These are phyloP conservation scores for Diarsia brunnea DNA, from an alignment of 2,888 invertebrate genomes.

Conservation along the genomic window DNA sequence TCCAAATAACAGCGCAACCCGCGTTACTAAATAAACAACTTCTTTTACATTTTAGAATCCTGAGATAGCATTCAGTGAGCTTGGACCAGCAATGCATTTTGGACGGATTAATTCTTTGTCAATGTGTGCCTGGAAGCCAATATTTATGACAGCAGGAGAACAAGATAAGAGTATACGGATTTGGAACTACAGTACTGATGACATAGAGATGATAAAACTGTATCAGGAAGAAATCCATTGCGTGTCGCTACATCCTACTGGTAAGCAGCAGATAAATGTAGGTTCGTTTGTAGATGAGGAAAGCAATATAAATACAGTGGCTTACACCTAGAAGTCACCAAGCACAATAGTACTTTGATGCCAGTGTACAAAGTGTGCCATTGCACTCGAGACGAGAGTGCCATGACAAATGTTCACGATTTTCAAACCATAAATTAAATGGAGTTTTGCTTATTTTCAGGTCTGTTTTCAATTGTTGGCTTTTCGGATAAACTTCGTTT, in stretches of 20 bases:
- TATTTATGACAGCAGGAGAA: constrained; percentile 95
- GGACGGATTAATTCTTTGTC: constrained; percentile 95
- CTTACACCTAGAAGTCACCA: background rate
- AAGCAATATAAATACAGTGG: background rate
- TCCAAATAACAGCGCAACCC: background rate
- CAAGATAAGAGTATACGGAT: constrained; percentile 96
- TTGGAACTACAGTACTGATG: constrained; percentile 97
- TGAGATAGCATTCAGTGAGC: constrained; percentile 91
- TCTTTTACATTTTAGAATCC: constrained; percentile 82
- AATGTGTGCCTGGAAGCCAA: constrained; percentile 97
- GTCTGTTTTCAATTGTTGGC: constrained; percentile 96
- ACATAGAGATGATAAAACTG: constrained; percentile 94
- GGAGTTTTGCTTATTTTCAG: constrained; percentile 82
- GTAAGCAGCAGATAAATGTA: constrained; percentile 59
- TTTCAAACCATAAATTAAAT: constrained; percentile 1
- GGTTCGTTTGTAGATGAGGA: too few relatives aligned
- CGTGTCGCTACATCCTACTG: constrained; percentile 93
- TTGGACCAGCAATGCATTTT: constrained; percentile 95
- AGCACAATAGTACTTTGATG: background rate
- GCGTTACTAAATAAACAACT: background rate
- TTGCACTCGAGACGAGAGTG: background rate
- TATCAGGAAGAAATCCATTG: constrained; percentile 96
- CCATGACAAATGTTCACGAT: background rate
- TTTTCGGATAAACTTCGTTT: constrained; percentile 97
- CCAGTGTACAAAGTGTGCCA: background rate